Conservation (phyloP, 2,113 vertebrate genomes). For the Grammomys surdaster region DNA sequence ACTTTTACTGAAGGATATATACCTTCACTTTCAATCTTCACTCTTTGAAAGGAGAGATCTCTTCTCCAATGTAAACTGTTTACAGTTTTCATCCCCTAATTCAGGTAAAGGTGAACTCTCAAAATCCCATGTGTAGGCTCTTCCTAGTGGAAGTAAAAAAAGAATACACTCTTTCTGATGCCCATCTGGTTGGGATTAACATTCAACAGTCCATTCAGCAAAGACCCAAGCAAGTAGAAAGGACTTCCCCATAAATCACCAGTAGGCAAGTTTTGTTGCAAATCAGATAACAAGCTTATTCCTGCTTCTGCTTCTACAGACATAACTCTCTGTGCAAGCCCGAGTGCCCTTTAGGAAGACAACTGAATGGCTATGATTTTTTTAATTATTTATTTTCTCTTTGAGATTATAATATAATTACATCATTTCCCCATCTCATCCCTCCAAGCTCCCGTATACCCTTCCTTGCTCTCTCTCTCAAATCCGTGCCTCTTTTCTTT, state of each 20-base stretch:
- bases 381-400: not conserved
- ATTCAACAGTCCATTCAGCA: not conserved
- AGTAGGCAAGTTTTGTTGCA: not conserved
- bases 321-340: not conserved
- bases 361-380: not conserved
- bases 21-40: conserved; percentile 57
- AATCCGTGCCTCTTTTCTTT: not conserved
- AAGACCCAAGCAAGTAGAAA: not conserved
- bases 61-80: not conserved
- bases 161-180: not conserved
- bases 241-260: not conserved
- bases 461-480: not conserved
- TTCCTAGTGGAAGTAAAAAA: not conserved
- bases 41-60: not conserved
- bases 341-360: not conserved
- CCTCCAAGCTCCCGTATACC: not conserved
- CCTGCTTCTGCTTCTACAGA: not conserved
- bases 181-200: not conserved
- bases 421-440: not conserved
- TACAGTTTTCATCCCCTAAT: not conserved
- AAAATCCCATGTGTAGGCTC: not conserved
- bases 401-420: not conserved
- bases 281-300: conserved; percentile 19
- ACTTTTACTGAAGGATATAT: conserved; percentile 54
- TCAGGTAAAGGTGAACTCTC: conserved; percentile 28